Evolutionary conservation across 2,888 invertebrate genomes (phyloP).

Genomic region (Steinernema scapterisci): DNA sequence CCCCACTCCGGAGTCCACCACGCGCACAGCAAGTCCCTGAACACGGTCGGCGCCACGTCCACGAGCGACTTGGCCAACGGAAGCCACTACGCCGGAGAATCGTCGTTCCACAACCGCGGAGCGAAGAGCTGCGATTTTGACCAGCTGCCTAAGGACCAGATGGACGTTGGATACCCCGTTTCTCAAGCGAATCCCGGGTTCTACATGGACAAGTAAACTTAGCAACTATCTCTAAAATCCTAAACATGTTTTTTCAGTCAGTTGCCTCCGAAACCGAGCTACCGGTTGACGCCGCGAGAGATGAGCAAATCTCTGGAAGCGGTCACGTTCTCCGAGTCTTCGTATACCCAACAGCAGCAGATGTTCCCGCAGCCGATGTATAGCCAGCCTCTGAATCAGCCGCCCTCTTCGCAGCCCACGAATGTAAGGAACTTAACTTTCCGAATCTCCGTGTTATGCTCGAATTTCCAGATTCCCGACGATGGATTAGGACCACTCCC

Average conservation of each 20-base stretch:
- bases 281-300: neutral
- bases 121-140: slow-evolving; percentile 51
- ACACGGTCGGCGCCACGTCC: slow-evolving; percentile 33
- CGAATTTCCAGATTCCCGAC: slow-evolving; percentile 22
- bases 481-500: slow-evolving; percentile 49
- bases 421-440: neutral
- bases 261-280: neutral
- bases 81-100: neutral
- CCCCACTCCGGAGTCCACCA: slow-evolving; percentile 25
- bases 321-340: neutral
- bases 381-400: neutral
- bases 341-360: slow-evolving; percentile 5
- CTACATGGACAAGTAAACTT: slow-evolving; percentile 2
- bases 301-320: slow-evolving; percentile 17
- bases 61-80: neutral
- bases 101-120: slow-evolving; percentile 31
- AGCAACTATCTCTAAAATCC: neutral
- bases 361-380: slow-evolving; percentile 14
- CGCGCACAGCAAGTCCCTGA: slow-evolving; percentile 35
- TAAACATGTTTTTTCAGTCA: neutral
- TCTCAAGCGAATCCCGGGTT: slow-evolving; percentile 10
- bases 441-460: too few relatives aligned
- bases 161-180: neutral
- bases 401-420: neutral
- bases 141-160: slow-evolving; percentile 1